Conservation (phyloP, 2,113 vertebrate genomes). For the Hippopotamus amphibius region DNA sequence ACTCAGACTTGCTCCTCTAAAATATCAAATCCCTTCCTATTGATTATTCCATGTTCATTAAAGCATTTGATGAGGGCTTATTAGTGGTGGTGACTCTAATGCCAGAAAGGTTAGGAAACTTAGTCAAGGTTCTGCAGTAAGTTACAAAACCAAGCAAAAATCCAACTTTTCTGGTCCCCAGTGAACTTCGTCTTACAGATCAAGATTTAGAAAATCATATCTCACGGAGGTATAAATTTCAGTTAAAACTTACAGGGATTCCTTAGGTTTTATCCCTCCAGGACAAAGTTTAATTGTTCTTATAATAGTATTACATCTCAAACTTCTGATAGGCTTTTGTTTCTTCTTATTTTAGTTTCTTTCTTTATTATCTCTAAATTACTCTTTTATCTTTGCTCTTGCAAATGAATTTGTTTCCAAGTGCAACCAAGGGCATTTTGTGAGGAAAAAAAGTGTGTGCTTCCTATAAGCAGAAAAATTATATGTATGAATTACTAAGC, state of each 20-base stretch:
- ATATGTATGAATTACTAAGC: background rate
- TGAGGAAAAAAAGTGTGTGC: background rate
- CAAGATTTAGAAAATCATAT: background rate
- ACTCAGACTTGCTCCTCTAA: background rate
- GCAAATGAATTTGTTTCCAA: background rate
- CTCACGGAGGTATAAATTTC: background rate
- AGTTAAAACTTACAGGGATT: background rate
- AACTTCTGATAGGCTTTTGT: background rate
- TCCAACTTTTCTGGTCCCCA: background rate
- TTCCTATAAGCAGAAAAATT: background rate
- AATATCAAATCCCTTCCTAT: background rate
- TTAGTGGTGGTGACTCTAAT: background rate
- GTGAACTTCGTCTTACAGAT: background rate
- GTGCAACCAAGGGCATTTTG: background rate
- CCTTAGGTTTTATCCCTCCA: background rate
- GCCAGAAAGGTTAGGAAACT: background rate
- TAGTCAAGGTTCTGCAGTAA: background rate
- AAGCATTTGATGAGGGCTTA: background rate
- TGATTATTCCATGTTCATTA: background rate
- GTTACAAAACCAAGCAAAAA: background rate
- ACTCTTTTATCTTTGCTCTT: background rate
- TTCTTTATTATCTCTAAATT: slow-evolving; percentile 25
- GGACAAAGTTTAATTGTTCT: slow-evolving; percentile 39
- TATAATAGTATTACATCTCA: background rate
- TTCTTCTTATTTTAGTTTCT: background rate